These are phyloP conservation scores for Dastarcus helophoroides DNA, from an alignment of 2,888 invertebrate genomes.

Conservation along the genomic window DNA sequence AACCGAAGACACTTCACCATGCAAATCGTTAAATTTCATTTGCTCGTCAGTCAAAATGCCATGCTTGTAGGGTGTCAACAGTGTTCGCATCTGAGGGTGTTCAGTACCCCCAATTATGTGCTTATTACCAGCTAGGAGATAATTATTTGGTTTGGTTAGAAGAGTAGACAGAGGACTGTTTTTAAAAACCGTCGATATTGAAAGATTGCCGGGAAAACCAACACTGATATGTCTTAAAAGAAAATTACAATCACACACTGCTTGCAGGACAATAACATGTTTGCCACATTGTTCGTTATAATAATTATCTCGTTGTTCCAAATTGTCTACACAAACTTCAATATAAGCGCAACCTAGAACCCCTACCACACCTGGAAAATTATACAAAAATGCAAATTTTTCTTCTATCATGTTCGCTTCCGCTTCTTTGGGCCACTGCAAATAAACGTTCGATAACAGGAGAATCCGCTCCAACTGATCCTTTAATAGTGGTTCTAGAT, in stretches of 20 bases:
- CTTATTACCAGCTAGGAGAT: conserved; percentile 13
- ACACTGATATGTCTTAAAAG: conserved; percentile 18
- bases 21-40: conserved; percentile 17
- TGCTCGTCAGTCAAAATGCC: conserved; percentile 7
- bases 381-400: conserved; percentile 13
- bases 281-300: conserved; percentile 15
- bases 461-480: conserved; percentile 15
- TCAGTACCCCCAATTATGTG: conserved; percentile 19
- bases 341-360: conserved; percentile 19
- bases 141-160: conserved; percentile 13
- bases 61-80: conserved; percentile 18
- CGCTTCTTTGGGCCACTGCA: conserved; percentile 15
- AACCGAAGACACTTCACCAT: conserved; percentile 16
- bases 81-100: conserved; percentile 18
- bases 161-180: conserved; percentile 15
- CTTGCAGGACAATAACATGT: conserved; percentile 19
- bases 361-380: conserved; percentile 17
- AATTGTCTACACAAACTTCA: conserved; percentile 10
- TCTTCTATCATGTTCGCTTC: conserved; percentile 15
- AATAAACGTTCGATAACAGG: conserved; percentile 14
- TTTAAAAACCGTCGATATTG: conserved; percentile 16
- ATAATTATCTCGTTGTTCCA: conserved; percentile 10
- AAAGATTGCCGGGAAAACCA: conserved; percentile 19
- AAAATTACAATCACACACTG: conserved; percentile 19
- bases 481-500: conserved; percentile 13